A percentile compares a stretch with the other conserved stretches of the same genome.
Conservation (phyloP, 2,888 invertebrate species). For the Drosophila merina region DNA sequence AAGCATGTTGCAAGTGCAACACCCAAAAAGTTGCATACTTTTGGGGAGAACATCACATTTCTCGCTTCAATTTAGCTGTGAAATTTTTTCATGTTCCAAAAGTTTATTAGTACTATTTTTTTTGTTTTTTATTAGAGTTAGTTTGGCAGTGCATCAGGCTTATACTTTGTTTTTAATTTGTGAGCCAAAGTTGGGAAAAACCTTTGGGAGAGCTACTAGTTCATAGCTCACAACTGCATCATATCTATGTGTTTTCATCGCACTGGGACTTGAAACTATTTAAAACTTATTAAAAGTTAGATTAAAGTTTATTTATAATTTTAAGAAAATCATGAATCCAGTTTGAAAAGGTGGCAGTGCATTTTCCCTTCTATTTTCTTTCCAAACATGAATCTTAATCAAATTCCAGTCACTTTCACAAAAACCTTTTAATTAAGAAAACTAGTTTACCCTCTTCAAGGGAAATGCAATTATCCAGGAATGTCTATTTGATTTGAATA, state of each 20-base stretch:
- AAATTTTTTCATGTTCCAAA: conserved; percentile 19
- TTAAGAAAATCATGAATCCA: background rate
- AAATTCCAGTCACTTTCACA: background rate
- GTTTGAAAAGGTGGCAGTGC: too few species aligned
- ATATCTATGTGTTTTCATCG: too few species aligned
- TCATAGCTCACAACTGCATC: background rate
- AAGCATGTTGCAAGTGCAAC: conserved; percentile 28
- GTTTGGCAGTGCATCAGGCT: conserved; percentile 26
- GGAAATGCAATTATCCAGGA: conserved; percentile 7
- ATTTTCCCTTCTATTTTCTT: too few species aligned
- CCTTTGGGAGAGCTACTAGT: background rate
- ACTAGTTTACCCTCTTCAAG: background rate
- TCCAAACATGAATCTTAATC: background rate
- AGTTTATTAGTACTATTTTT: conserved; percentile 30
- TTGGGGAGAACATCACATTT: conserved; percentile 14
- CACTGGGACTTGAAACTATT: background rate
- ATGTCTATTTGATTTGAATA: background rate
- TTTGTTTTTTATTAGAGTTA: conserved; percentile 7
- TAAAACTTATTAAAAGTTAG: background rate
- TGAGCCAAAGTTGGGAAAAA: conserved; percentile 8
- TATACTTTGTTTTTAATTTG: conserved; percentile 12
- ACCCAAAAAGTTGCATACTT: conserved; percentile 58
- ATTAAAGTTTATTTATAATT: background rate
- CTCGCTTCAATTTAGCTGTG: conserved; percentile 4
- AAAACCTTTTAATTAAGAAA: conserved; percentile 8